A percentile compares a stretch with the other conserved stretches of the same genome.
Conservation (phyloP, 2,797 vertebrate genomes). For the Acanthurus lineatus region DNA sequence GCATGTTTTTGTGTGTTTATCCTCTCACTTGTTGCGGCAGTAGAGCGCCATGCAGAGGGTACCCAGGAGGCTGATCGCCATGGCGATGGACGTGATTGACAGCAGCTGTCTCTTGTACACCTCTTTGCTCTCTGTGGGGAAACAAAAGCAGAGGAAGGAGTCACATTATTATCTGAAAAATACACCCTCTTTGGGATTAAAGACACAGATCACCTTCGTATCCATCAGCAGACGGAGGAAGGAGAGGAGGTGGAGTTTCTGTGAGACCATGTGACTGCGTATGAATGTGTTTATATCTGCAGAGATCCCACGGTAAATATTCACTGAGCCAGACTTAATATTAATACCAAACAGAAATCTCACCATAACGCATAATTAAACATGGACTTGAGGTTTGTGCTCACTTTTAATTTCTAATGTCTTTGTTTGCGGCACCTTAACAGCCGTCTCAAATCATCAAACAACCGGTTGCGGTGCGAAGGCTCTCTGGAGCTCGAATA, state of each 20-base stretch:
- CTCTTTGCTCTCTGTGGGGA: slow-evolving; percentile 85
- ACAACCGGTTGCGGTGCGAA: slow-evolving; percentile 27
- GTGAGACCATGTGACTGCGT: not conserved
- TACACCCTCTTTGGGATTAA: slow-evolving; percentile 28
- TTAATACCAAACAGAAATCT: slow-evolving; percentile 6
- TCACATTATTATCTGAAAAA: slow-evolving; percentile 56
- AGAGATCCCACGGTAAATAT: slow-evolving; percentile 14
- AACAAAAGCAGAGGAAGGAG: slow-evolving; percentile 43
- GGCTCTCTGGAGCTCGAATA: slow-evolving; percentile 41
- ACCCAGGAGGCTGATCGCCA: slow-evolving; percentile 95
- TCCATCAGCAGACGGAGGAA: not conserved
- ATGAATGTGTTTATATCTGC: not conserved
- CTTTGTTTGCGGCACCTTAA: slow-evolving; percentile 50
- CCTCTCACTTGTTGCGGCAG: slow-evolving; percentile 95
- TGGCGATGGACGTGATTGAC: slow-evolving; percentile 96
- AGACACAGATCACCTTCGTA: slow-evolving; percentile 30
- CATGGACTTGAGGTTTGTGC: slow-evolving; percentile 53
- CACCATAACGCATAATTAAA: slow-evolving; percentile 52
- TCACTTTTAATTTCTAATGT: slow-evolving; percentile 58
- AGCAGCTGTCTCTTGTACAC: slow-evolving; percentile 88
- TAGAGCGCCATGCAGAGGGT: slow-evolving; percentile 95
- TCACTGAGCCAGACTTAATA: slow-evolving; percentile 16
- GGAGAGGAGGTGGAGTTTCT: not conserved
- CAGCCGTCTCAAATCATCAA: slow-evolving; percentile 59
- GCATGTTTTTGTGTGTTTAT: slow-evolving; percentile 2